phyloP scores from a whole-genome alignment of 1,140 invertebrate species.

The Drosophila sturtevanti region DNA sequence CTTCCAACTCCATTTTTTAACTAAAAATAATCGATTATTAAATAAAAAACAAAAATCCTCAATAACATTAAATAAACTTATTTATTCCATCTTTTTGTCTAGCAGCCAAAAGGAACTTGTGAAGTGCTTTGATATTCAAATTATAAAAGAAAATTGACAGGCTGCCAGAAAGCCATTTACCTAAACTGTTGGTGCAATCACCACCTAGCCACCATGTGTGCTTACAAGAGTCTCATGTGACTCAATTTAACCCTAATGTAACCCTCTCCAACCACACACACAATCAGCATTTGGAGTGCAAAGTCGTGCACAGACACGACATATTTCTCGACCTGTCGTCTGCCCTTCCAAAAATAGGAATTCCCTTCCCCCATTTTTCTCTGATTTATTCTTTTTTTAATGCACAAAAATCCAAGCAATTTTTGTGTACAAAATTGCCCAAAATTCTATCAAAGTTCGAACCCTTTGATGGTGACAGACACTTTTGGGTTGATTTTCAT shows the following conservation, averaged over 20 bases:
- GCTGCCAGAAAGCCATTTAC: constrained; percentile 41
- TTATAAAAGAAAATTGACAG: constrained; percentile 58
- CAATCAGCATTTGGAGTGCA: constrained; percentile 35
- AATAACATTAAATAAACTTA: not conserved
- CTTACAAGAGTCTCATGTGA: constrained; percentile 47
- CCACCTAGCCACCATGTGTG: constrained; percentile 36
- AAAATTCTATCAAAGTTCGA: constrained; percentile 71
- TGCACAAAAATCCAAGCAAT: constrained; percentile 50
- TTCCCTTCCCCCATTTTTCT: constrained; percentile 25
- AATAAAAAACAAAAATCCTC: not conserved
- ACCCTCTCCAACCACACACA: constrained; percentile 16
- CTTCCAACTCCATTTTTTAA: too few species aligned
- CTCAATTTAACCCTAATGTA: constrained; percentile 30
- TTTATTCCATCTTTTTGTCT: not conserved
- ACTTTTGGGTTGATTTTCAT: constrained; percentile 36
- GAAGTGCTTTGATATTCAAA: constrained; percentile 29
- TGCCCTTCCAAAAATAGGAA: not conserved
- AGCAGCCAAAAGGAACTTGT: not conserved
- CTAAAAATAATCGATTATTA: not conserved
- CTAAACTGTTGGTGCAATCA: constrained; percentile 16
- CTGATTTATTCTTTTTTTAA: constrained; percentile 53
- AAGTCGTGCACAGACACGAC: constrained; percentile 53
- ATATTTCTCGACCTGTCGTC: not conserved
- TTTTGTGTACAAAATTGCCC: constrained; percentile 68
- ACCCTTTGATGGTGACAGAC: constrained; percentile 54